Base-by-base conservation (phyloP, 2,113 vertebrate genomes). In the Gymnarchus niloticus region DNA sequence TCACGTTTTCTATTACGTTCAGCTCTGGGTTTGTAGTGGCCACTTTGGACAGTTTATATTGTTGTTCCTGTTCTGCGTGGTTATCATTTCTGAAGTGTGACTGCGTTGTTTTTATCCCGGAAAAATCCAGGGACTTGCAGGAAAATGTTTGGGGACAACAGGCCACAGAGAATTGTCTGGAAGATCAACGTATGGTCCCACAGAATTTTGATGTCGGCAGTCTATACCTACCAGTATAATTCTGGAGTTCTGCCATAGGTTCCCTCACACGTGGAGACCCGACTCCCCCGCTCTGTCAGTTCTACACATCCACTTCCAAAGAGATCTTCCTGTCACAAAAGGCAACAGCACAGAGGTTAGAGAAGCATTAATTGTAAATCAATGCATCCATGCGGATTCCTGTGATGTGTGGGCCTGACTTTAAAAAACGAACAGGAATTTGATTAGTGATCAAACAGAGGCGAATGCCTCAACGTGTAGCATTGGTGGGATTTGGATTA, bases 181-280 rank as follows among this genome's bases (percentile, higher is more conserved):
- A n/a, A n/a, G n/a, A n/a, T n/a, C n/a, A n/a, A n/a, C n/a, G n/a
- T n/a, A n/a, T n/a, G n/a, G n/a, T n/a, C n/a, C n/a, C n/a, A n/a
- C n/a, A n/a, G n/a, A n/a, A n/a, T n/a, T n/a, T n/a, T n/a, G n/a
- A n/a, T n/a, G n/a, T n/a, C n/a, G 25, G 23, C 37, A 33, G 17
- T 69, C 37, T 69, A 69, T 69, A 54, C 89, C 87, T 89, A 93
- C 92, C 91, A 90, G 88, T 86, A 89, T 82, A 77, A 84, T 87
- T 84, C 80, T 89, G 89, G 88, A 84, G 90, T 87, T 93, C 85
- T 92, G 90, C 92, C 93, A 93, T 92, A 91, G 89, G 91, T 85
- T 91, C 89, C 84, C 57, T 89, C 87, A 87, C 25, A 37, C 44
- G 87, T 83, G 82, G 84, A 86, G 23, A 84, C 87, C 83, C 46